Conservation (phyloP, 2,888 invertebrate genomes). For the Vannuccia rotundouncinata region DNA sequence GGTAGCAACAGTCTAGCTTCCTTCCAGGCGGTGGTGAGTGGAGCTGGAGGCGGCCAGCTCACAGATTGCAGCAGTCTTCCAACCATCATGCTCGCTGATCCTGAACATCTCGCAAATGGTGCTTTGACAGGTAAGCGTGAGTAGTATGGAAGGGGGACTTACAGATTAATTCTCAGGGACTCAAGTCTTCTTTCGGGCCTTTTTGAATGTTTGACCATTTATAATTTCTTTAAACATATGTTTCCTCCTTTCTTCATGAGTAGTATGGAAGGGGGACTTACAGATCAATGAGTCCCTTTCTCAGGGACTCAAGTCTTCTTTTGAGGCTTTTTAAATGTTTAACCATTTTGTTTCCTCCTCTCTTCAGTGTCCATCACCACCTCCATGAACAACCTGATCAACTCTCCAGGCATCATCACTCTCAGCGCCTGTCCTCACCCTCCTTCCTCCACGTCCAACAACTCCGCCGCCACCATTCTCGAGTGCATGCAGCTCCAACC, state of each 20-base stretch:
- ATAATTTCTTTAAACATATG: no score
- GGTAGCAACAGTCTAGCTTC: background rate
- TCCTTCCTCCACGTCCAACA: background rate
- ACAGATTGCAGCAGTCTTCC: background rate
- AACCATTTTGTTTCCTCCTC: no score
- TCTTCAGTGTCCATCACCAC: background rate
- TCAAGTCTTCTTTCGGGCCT: no score
- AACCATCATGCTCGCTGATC: background rate
- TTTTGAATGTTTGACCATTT: no score
- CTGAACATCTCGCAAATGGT: background rate
- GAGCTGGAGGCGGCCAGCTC: background rate
- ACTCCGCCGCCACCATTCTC: background rate
- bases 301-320: no score
- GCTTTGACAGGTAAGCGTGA: no score
- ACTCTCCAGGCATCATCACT: background rate
- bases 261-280: no score
- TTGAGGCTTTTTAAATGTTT: no score
- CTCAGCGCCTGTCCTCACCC: background rate
- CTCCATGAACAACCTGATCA: background rate
- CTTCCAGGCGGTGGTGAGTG: background rate
- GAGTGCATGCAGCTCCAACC: background rate
- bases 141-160: no score
- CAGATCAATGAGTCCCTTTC: no score
- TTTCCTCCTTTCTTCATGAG: no score
- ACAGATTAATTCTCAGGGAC: no score